Evolutionary conservation across 2,113 vertebrate genomes (phyloP).

Genomic region (Scortum barcoo): DNA sequence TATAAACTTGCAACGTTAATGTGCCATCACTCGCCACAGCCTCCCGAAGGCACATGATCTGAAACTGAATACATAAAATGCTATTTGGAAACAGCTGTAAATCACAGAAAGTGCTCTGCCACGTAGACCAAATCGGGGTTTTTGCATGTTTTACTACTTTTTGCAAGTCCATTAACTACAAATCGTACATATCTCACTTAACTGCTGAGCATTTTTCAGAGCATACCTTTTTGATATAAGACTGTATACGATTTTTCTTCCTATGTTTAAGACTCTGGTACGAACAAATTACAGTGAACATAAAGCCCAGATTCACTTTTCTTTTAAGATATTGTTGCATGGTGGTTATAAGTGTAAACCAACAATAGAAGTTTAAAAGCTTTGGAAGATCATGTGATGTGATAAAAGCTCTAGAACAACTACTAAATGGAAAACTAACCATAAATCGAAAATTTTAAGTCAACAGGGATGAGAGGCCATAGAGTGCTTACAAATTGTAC

Average conservation of each 20-base stretch:
- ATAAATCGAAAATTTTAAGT: not conserved
- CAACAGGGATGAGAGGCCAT: not conserved
- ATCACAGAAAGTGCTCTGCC: conserved; percentile 20
- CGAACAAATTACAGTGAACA: not conserved
- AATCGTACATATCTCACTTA: not conserved
- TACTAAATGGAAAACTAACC: not conserved
- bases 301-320: not conserved
- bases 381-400: not conserved
- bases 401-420: too few relatives aligned
- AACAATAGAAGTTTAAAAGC: not conserved
- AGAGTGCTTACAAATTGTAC: not conserved
- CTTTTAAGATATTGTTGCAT: not conserved
- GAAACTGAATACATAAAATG: conserved; percentile 22
- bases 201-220: conserved; percentile 10
- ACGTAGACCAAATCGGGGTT: not conserved
- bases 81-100: conserved; percentile 24
- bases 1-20: conserved; percentile 19
- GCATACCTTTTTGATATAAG: not conserved
- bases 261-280: not conserved
- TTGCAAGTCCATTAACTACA: conserved; percentile 25
- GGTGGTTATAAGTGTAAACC: not conserved
- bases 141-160: conserved; percentile 25
- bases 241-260: not conserved
- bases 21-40: not conserved
- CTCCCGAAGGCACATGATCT: not conserved